These are phyloP conservation scores for Montifringilla adamsi DNA, from an alignment of 2,113 vertebrate species.

Conservation along the genomic window DNA sequence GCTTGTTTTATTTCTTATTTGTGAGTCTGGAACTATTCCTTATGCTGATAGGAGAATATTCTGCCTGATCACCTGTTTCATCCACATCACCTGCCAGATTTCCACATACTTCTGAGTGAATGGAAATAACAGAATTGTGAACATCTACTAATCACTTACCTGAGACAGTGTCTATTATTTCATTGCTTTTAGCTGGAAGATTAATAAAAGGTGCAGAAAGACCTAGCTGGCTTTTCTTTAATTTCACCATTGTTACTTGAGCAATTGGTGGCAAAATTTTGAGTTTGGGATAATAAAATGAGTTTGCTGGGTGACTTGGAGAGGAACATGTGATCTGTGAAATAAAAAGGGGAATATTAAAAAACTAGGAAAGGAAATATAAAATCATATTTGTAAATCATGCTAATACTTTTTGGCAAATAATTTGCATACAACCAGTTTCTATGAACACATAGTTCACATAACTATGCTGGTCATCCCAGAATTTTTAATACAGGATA, in stretches of 20 bases:
- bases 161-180: constrained; percentile 81
- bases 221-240: constrained; percentile 81
- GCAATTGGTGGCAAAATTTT: constrained; percentile 92
- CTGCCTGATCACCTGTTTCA: neutral
- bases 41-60: neutral
- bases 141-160: constrained; percentile 72
- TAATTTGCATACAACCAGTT: neutral
- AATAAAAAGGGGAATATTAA: neutral
- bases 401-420: neutral
- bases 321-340: constrained; percentile 89
- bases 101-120: neutral
- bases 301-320: constrained; percentile 94
- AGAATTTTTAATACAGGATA: neutral
- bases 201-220: constrained; percentile 77
- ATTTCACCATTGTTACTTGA: constrained; percentile 83
- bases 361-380: neutral
- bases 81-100: neutral
- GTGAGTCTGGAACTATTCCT: neutral
- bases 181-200: constrained; percentile 80
- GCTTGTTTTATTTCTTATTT: neutral
- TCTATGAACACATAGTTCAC: neutral
- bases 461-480: neutral
- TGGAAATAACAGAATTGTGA: neutral
- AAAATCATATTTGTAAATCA: neutral
- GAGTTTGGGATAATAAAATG: constrained; percentile 93